A percentile compares a stretch with the other conserved stretches of the same genome.
Conservation (phyloP, 2,113 vertebrate genomes). For the Oncorhynchus tshawytscha region DNA sequence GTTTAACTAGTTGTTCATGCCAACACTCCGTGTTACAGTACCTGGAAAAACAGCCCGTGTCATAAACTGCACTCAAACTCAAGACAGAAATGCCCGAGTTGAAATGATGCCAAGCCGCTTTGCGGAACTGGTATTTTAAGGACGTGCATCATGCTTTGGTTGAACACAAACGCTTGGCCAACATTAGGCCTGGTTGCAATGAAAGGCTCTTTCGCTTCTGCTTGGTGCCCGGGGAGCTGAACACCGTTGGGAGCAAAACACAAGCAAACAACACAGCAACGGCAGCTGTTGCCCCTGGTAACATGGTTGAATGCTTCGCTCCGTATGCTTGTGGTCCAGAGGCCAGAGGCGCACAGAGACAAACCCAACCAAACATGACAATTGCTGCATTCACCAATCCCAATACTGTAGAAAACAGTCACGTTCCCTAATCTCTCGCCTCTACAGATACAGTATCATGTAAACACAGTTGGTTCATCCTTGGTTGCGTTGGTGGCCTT, state of each 20-base stretch:
- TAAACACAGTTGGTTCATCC: too few relatives aligned
- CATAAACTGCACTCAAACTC: not conserved
- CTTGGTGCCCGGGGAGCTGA: slow-evolving; percentile 63
- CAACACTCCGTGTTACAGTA: not conserved
- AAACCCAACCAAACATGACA: slow-evolving; percentile 7
- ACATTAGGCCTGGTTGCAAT: slow-evolving; percentile 63
- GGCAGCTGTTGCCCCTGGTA: slow-evolving; percentile 63
- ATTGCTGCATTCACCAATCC: slow-evolving; percentile 6
- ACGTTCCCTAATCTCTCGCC: not conserved
- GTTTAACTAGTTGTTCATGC: not conserved
- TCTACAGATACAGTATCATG: too few relatives aligned
- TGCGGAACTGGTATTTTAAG: slow-evolving; percentile 19
- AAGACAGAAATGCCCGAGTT: not conserved
- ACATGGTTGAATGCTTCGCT: slow-evolving; percentile 50
- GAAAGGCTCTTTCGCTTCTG: slow-evolving; percentile 74
- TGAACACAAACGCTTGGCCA: slow-evolving; percentile 49
- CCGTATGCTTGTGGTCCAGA: slow-evolving; percentile 52
- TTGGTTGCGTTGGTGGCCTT: too few relatives aligned
- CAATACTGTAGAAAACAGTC: not conserved
- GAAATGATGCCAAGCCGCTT: slow-evolving; percentile 13
- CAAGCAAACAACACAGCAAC: slow-evolving; percentile 68
- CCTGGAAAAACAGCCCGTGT: not conserved
- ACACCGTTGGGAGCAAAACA: slow-evolving; percentile 68
- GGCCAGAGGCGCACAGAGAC: not conserved
- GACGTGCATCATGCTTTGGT: slow-evolving; percentile 24